Conservation (phyloP, 2,113 vertebrate genomes). For the Patagioenas fasciata region DNA sequence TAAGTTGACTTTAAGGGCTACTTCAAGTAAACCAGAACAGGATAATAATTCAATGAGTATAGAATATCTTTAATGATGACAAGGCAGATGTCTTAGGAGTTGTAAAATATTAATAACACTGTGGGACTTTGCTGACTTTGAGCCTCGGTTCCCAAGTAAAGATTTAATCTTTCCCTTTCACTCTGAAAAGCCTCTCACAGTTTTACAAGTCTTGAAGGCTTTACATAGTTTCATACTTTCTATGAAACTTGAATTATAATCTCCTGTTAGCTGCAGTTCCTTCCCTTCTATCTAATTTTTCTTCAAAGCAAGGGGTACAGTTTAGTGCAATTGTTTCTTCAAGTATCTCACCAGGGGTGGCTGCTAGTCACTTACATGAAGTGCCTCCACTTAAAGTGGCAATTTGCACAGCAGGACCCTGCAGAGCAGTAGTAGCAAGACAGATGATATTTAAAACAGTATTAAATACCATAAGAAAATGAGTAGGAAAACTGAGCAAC, state of each 20-base stretch:
- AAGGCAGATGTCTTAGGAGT: not conserved
- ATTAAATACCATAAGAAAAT: constrained; percentile 30
- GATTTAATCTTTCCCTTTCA: not conserved
- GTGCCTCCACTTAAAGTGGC: constrained; percentile 9
- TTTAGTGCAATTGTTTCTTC: constrained; percentile 46
- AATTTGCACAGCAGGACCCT: constrained; percentile 45
- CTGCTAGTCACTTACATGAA: constrained; percentile 19
- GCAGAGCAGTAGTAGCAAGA: not conserved
- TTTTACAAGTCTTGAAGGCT: constrained; percentile 18
- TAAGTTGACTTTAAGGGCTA: not conserved
- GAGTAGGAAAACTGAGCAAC: not conserved
- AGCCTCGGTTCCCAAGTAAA: not conserved
- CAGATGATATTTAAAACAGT: constrained; percentile 5
- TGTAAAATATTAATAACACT: not conserved
- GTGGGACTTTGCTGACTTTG: not conserved
- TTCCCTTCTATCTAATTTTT: constrained; percentile 21
- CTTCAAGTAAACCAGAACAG: not conserved
- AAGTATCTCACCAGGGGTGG: constrained; percentile 41
- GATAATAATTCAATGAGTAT: not conserved
- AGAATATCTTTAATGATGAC: not conserved
- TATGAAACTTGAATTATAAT: not conserved
- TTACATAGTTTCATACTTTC: not conserved
- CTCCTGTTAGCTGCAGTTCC: constrained; percentile 5
- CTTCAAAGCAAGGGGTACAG: constrained; percentile 7
- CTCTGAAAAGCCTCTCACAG: not conserved